phyloP scores from a whole-genome alignment of 2,797 vertebrate species.

The Pangasius macronema region DNA sequence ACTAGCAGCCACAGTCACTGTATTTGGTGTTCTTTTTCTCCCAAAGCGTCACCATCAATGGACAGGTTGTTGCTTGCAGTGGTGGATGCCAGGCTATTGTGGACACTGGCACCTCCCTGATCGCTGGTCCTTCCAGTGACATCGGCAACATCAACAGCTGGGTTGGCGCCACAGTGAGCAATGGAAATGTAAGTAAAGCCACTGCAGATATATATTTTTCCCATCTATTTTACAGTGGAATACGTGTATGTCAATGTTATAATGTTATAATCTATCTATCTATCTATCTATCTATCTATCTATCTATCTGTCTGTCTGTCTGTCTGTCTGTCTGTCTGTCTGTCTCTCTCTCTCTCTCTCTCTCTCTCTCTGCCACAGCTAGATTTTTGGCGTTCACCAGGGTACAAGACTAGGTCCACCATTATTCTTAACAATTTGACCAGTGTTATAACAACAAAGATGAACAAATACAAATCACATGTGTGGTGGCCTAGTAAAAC shows the following conservation, averaged over 20 bases:
- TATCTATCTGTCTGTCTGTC: too few species aligned
- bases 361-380: neutral
- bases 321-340: neutral
- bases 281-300: too few species aligned
- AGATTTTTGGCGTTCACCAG: neutral
- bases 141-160: constrained; percentile 65
- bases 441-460: neutral
- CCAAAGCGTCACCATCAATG: constrained; percentile 62
- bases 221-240: neutral
- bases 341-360: neutral
- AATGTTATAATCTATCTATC: neutral
- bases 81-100: constrained; percentile 71
- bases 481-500: neutral
- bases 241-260: neutral
- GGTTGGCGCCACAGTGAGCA: constrained; percentile 61
- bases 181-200: constrained; percentile 64
- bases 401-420: neutral
- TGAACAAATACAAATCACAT: neutral
- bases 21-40: neutral
- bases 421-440: neutral
- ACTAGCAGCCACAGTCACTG: neutral
- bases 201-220: neutral
- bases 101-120: constrained; percentile 71
- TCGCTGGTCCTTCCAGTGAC: constrained; percentile 64
- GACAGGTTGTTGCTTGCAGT: constrained; percentile 64